Percentiles rank a stretch among this genome's conserved stretches.
These are phyloP conservation scores for Dasyurus viverrinus DNA, from an alignment of 2,113 vertebrate genomes.

Conservation along the genomic window DNA sequence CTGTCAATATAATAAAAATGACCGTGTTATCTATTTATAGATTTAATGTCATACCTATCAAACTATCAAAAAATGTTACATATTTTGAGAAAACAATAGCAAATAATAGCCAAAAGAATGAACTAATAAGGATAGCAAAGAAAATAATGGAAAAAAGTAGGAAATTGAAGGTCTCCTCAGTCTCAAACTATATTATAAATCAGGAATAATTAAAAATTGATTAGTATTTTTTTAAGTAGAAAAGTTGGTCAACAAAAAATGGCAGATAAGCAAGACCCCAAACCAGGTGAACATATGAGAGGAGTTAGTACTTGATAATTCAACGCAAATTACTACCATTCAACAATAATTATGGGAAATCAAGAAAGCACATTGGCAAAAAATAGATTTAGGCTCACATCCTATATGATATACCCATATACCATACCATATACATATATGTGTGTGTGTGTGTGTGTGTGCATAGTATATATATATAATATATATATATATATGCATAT, in stretches of 20 bases:
- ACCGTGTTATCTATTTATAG: neutral
- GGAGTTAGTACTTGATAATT: neutral
- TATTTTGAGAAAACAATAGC: neutral
- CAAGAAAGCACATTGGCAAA: neutral
- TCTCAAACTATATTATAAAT: neutral
- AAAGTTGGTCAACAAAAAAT: neutral
- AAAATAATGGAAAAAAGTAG: neutral
- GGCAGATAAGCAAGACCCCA: neutral
- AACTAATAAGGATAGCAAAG: neutral
- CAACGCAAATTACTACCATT: neutral
- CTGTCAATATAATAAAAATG: neutral
- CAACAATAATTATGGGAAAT: neutral
- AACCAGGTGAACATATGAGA: neutral
- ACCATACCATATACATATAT: neutral
- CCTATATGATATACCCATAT: neutral
- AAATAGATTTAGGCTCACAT: neutral
- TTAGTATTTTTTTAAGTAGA: neutral
- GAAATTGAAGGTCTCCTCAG: neutral
- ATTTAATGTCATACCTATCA: neutral
- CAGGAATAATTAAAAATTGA: neutral
- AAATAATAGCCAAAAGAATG: neutral
- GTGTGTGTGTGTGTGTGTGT: neutral
- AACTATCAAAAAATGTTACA: neutral
- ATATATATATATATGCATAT: no score
- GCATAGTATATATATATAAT: neutral